Evolutionary conservation across 1,140 invertebrate genomes (phyloP).

Genomic region (Lamellibrachia luymesi): DNA sequence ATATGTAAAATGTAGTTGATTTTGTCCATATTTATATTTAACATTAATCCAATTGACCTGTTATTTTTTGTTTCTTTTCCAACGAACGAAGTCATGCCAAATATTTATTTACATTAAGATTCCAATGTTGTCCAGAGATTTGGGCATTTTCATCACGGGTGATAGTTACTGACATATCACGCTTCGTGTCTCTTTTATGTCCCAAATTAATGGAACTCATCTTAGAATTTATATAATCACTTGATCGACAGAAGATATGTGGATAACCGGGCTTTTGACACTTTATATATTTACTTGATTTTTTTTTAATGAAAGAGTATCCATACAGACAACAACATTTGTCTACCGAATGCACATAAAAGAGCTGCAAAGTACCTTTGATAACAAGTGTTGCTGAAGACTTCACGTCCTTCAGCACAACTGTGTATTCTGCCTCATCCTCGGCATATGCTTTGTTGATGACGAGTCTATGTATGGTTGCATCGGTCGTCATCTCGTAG

Average conservation of each 20-base stretch:
- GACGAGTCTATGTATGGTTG: conserved; percentile 61
- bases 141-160: too few species aligned
- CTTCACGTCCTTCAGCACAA: conserved; percentile 68
- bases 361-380: conserved; percentile 62
- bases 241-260: too few species aligned
- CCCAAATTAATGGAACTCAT: too few species aligned
- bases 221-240: too few species aligned
- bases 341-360: neutral
- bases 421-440: conserved; percentile 82
- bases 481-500: conserved; percentile 25
- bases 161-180: too few species aligned
- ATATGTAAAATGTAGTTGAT: neutral
- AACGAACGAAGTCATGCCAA: neutral
- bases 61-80: neutral
- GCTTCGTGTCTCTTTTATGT: too few species aligned
- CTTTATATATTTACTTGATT: too few species aligned
- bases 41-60: neutral
- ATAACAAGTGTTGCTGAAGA: conserved; percentile 82
- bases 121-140: too few species aligned
- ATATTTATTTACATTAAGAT: neutral
- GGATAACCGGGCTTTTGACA: too few species aligned
- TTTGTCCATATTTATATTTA: neutral
- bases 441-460: conserved; percentile 74
- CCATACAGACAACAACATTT: neutral
- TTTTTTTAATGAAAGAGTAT: neutral